A percentile compares a stretch with the other conserved stretches of the same genome.
Conservation (phyloP, 2,113 vertebrate genomes). For the Tragelaphus imberbis region DNA sequence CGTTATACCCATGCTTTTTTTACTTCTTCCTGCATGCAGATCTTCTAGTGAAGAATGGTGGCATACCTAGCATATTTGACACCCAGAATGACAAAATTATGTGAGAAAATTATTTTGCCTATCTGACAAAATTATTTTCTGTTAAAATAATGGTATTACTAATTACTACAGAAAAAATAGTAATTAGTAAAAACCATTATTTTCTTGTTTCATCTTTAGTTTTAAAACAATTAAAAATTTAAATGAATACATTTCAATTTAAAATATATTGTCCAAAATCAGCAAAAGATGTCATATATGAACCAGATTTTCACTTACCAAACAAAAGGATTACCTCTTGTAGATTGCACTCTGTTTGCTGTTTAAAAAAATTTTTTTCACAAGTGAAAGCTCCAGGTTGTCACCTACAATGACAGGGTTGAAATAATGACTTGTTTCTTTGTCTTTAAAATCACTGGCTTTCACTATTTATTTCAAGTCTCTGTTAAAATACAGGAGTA, state of each 20-base stretch:
- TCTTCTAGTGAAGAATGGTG: neutral
- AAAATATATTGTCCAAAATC: neutral
- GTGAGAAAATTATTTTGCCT: slow-evolving; percentile 10
- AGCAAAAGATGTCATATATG: neutral
- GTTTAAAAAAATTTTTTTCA: neutral
- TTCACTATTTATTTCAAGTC: neutral
- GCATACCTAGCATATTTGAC: neutral
- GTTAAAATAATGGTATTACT: neutral
- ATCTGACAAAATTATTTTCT: neutral
- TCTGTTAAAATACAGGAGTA: neutral
- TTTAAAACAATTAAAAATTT: slow-evolving; percentile 38
- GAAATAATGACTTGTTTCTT: neutral
- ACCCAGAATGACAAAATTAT: neutral
- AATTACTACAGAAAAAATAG: neutral
- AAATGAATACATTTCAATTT: neutral
- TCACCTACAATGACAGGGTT: neutral
- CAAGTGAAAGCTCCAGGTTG: neutral
- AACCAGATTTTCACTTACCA: slow-evolving; percentile 3
- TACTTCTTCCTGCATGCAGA: neutral
- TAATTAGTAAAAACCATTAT: neutral
- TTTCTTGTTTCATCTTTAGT: slow-evolving; percentile 1
- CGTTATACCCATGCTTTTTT: neutral
- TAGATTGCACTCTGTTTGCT: neutral
- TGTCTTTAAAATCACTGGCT: neutral
- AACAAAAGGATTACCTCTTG: neutral